These are phyloP conservation scores for Hoplostethus mediterraneus DNA, from an alignment of 2,797 vertebrate species.

Conservation along the genomic window DNA sequence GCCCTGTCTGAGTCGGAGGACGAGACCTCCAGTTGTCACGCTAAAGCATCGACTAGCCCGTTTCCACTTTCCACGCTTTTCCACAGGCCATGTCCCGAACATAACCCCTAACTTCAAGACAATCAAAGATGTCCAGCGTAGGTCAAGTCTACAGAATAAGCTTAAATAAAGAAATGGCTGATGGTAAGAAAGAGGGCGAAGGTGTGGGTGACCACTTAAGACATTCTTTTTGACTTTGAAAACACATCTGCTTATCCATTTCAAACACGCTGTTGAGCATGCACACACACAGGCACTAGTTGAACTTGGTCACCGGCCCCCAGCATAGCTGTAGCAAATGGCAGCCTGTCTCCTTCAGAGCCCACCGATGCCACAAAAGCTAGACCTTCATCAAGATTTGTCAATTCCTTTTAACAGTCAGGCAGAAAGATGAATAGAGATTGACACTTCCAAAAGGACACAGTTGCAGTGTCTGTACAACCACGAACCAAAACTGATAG, in stretches of 20 bases:
- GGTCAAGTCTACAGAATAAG: slow-evolving; percentile 9
- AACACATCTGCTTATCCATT: slow-evolving; percentile 6
- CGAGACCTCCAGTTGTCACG: background rate
- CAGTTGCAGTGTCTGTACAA: slow-evolving; percentile 13
- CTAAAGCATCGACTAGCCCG: slow-evolving; percentile 28
- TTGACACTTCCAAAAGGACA: slow-evolving; percentile 25
- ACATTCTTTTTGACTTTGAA: slow-evolving; percentile 45
- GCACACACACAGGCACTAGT: slow-evolving; percentile 66
- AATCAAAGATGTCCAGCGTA: background rate
- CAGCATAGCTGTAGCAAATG: slow-evolving; percentile 6
- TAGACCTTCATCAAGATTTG: slow-evolving; percentile 3
- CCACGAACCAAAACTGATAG: slow-evolving; percentile 18
- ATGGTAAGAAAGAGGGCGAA: background rate
- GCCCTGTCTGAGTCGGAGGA: slow-evolving; percentile 13
- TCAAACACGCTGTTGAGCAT: slow-evolving; percentile 29
- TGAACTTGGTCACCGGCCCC: slow-evolving; percentile 47
- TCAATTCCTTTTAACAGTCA: slow-evolving; percentile 44
- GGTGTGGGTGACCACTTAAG: slow-evolving; percentile 37
- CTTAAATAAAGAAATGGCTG: background rate
- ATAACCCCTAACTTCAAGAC: background rate
- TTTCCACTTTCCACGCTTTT: slow-evolving; percentile 16
- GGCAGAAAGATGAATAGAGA: slow-evolving; percentile 5
- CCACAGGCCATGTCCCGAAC: slow-evolving; percentile 21
- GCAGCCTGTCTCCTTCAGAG: slow-evolving; percentile 4
- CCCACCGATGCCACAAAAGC: slow-evolving; percentile 1